Evolutionary conservation across 2,888 invertebrate genomes (phyloP).

Genomic region (Antheraea assamensis): DNA sequence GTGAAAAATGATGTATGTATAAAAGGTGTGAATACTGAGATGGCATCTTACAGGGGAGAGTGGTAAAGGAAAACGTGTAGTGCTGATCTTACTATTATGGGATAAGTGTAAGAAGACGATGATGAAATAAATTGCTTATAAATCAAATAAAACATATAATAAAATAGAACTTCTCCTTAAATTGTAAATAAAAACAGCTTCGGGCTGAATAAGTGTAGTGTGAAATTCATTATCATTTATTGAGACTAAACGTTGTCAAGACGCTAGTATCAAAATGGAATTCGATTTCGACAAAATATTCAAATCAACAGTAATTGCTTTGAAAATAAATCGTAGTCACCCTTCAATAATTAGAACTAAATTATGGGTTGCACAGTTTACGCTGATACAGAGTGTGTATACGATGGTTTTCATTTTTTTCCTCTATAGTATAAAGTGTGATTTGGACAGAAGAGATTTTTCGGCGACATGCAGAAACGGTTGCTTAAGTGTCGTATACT

Average conservation of each 20-base stretch:
- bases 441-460: constrained; percentile 33
- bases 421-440: constrained; percentile 31
- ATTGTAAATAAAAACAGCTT: background rate
- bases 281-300: constrained; percentile 37
- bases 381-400: constrained; percentile 23
- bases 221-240: background rate
- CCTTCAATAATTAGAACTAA: constrained; percentile 30
- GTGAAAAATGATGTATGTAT: no score
- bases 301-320: constrained; percentile 24
- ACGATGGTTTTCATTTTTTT: constrained; percentile 21
- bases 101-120: no score
- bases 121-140: no score
- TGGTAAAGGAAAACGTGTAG: no score
- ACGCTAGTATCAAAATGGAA: constrained; percentile 29
- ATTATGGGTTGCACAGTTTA: constrained; percentile 34
- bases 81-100: no score
- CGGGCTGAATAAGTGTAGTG: background rate
- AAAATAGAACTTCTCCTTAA: constrained; percentile 12
- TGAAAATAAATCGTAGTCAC: constrained; percentile 30
- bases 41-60: no score
- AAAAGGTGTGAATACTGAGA: no score
- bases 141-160: no score
- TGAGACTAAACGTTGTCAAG: background rate
- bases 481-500: constrained; percentile 24
- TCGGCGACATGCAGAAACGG: constrained; percentile 35